Evolutionary conservation across 2,797 vertebrate genomes (phyloP).

Genomic region (Acrossocheilus fasciatus): DNA sequence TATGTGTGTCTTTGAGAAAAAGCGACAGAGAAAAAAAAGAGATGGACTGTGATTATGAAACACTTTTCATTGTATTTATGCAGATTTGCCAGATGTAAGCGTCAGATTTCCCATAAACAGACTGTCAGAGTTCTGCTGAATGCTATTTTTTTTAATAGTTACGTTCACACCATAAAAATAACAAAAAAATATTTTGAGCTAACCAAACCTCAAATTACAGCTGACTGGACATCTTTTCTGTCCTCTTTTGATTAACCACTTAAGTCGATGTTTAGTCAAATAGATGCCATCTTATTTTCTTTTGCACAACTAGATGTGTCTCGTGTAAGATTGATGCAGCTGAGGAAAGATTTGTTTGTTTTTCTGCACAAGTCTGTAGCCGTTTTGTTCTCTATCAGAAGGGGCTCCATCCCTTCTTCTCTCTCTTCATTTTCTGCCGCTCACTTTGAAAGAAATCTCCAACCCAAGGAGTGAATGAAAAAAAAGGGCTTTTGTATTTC

Average conservation of each 20-base stretch:
- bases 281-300: neutral
- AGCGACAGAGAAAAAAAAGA: neutral
- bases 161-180: neutral
- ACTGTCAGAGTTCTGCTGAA: neutral
- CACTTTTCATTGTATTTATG: conserved; percentile 15
- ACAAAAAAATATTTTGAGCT: neutral
- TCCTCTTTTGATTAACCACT: neutral
- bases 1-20: conserved; percentile 51
- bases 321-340: neutral
- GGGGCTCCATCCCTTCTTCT: neutral
- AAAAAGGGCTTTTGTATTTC: conserved; percentile 84
- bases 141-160: neutral
- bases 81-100: conserved; percentile 5
- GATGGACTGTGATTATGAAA: conserved; percentile 2
- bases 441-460: conserved; percentile 74
- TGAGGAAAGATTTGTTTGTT: neutral
- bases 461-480: conserved; percentile 49
- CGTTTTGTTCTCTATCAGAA: neutral
- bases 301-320: neutral
- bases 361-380: neutral
- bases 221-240: neutral
- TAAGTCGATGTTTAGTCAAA: neutral
- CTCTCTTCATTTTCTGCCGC: conserved; percentile 74
- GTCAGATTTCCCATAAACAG: neutral
- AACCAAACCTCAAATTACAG: neutral